Evolutionary conservation across 2,113 vertebrate species (phyloP).

Genomic region (Cervus canadensis): DNA sequence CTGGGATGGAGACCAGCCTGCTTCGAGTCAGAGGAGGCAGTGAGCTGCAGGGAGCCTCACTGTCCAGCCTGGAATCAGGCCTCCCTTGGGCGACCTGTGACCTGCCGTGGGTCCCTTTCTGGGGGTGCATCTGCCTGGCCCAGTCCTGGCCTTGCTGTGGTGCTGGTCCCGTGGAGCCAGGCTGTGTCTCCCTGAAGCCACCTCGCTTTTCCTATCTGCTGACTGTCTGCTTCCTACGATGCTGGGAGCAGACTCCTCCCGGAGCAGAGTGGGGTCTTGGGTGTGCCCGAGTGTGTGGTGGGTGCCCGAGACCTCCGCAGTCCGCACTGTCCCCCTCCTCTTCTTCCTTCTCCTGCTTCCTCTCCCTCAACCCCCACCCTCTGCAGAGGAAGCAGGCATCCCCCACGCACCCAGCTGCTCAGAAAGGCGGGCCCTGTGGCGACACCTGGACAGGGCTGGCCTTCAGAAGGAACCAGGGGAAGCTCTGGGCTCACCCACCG

Average conservation of each 20-base stretch:
- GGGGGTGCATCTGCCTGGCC: fast-evolving
- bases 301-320: neutral
- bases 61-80: fast-evolving
- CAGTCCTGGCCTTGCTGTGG: too few relatives aligned
- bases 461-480: slow-evolving; percentile 25
- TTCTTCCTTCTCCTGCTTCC: neutral
- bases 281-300: fast-evolving
- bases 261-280: neutral
- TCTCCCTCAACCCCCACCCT: fast-evolving
- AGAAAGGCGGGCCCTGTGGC: neutral
- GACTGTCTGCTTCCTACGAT: fast-evolving
- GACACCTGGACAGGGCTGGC: slow-evolving; percentile 10
- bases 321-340: neutral
- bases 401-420: neutral
- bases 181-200: fast-evolving
- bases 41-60: fast-evolving
- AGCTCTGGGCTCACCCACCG: neutral
- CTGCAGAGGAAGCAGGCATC: neutral
- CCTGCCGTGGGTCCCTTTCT: fast-evolving
- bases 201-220: fast-evolving
- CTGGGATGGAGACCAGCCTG: fast-evolving
- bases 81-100: fast-evolving
- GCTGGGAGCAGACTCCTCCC: neutral
- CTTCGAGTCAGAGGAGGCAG: neutral
- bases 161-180: fast-evolving